Conservation (phyloP, 2,888 invertebrate species). For the Patella caerulea region DNA sequence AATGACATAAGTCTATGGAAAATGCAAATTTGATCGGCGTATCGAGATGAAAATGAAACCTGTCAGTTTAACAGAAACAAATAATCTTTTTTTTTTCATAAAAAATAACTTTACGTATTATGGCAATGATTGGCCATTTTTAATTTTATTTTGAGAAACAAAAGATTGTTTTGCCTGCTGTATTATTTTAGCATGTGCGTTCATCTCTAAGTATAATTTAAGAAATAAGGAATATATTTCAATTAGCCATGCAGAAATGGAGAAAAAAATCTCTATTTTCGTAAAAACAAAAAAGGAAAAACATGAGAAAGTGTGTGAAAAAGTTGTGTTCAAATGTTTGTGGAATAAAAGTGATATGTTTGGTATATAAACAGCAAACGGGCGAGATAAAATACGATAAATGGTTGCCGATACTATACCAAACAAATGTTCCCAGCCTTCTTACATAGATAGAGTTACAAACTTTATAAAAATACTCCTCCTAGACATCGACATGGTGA, state of each 20-base stretch:
- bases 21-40: too few relatives aligned
- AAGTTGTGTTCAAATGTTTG: neutral
- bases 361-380: neutral
- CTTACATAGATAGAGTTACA: neutral
- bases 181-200: neutral
- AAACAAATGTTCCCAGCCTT: slow-evolving; percentile 9
- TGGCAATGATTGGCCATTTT: too few relatives aligned
- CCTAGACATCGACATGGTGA: neutral
- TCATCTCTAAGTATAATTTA: neutral
- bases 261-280: neutral
- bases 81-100: too few relatives aligned
- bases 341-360: slow-evolving; percentile 5
- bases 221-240: neutral
- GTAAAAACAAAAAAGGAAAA: too few relatives aligned
- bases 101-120: too few relatives aligned
- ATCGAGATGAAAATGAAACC: too few relatives aligned
- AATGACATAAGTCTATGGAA: too few relatives aligned
- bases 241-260: neutral
- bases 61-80: too few relatives aligned
- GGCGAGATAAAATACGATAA: neutral
- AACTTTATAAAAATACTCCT: neutral
- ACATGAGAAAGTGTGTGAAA: too few relatives aligned
- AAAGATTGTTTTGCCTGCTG: neutral
- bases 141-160: too few relatives aligned
- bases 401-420: neutral